Base-by-base conservation (phyloP, 1,140 invertebrate genomes). In the Drosophila auraria region DNA sequence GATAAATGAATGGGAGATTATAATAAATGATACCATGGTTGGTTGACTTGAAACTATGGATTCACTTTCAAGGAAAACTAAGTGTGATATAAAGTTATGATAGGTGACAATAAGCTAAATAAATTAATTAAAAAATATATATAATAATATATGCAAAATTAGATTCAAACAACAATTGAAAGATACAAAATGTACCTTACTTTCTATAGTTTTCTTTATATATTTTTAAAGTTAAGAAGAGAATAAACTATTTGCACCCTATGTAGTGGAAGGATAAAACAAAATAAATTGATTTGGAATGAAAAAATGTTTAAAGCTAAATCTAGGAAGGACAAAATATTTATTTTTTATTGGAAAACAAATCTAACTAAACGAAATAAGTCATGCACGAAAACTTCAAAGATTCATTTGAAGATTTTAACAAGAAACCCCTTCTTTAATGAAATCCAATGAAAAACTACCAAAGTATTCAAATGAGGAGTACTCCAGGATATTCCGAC, bases 1-100 rank as follows among this genome's bases (percentile, higher is more conserved):
- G 68, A 83, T 80, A 80, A 87, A 69, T 87, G 77, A 70, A 71
- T 89, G 65, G 40, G 23, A 70, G 56, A 70, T 74, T 80, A 66
- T 69, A 77, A 54, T 77, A 77, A 83, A 83, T 59, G 54, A 72
- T 59, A 69, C 57, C 51, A 54, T 49, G 50, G 25, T 60, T 61
- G 44, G 23, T 60, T 62, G 33, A 33, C 11, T 40, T 62, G 23
- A 23, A 44, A 45, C 40, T 63, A 57, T 23, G 33, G 58, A 5
- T 7, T 44, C 3, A 40, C 8, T 56, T 54, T 61, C 5, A 40
- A 40, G 20, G 6, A 45, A 8, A 38, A 49, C 40, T 40, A 45
- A 17, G 17, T 42, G n/a, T 49, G 9, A 14, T 11, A 15, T 17
- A 27, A 42, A 15, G 27, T 5, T 56, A 38, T 23, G 53, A 56